phyloP scores from a whole-genome alignment of 2,888 invertebrate species.

The Rhyacophila evoluta region DNA sequence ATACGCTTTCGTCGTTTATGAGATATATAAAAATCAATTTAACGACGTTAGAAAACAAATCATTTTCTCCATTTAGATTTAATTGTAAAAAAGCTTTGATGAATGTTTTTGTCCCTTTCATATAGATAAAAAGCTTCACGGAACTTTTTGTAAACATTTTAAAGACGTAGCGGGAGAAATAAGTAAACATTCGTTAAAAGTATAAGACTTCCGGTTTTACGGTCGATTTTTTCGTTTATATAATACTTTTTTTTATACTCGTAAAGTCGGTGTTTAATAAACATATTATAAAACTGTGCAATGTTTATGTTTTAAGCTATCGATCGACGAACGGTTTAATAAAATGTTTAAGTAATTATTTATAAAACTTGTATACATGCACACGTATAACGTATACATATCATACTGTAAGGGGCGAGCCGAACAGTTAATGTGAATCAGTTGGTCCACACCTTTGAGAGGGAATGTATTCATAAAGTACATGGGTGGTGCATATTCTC shows the following conservation, averaged over 20 bases:
- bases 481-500: too few species aligned
- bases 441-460: too few species aligned
- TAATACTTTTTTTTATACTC: background rate
- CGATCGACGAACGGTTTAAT: too few species aligned
- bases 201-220: background rate
- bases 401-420: too few species aligned
- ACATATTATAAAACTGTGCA: background rate
- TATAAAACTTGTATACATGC: too few species aligned
- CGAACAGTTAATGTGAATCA: too few species aligned
- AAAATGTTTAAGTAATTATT: too few species aligned
- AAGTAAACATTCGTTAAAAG: slow-evolving; percentile 11
- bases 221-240: background rate
- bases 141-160: background rate
- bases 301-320: too few species aligned
- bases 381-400: too few species aligned
- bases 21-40: too few species aligned
- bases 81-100: background rate
- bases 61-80: background rate
- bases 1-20: too few species aligned
- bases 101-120: slow-evolving; percentile 17
- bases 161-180: background rate
- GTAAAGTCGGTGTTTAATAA: background rate
- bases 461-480: too few species aligned
- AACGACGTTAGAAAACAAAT: background rate
- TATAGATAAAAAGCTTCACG: background rate